These are phyloP conservation scores for Onychomys torridus DNA, from an alignment of 2,797 vertebrate species.

Conservation along the genomic window DNA sequence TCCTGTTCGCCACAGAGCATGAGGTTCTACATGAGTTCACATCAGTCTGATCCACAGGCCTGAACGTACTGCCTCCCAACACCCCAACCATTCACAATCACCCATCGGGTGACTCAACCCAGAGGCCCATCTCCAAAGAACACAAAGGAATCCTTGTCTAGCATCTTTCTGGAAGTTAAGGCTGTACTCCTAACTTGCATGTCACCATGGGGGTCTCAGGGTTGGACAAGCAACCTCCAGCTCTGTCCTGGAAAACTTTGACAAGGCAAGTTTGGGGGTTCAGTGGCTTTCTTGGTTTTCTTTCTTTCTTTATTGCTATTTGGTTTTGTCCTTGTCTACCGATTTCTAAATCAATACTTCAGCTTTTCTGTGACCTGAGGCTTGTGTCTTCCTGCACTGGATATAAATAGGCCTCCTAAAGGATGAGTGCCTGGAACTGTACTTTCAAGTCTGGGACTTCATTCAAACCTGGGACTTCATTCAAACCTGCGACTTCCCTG, in stretches of 20 bases:
- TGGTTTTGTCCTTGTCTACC: constrained; percentile 44
- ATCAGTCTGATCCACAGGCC: neutral
- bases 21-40: neutral
- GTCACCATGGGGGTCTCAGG: neutral
- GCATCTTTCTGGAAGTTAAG: neutral
- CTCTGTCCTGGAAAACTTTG: constrained; percentile 33
- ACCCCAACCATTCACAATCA: neutral
- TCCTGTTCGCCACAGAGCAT: neutral
- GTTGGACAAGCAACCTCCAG: constrained; percentile 1
- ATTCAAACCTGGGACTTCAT: constrained; percentile 57
- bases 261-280: neutral
- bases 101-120: neutral
- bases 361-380: constrained; percentile 66
- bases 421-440: constrained; percentile 80
- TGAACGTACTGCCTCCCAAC: neutral
- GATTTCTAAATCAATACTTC: constrained; percentile 77
- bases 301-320: neutral
- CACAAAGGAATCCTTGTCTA: neutral
- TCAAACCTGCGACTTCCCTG: constrained; percentile 51
- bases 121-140: neutral
- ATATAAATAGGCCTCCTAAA: constrained; percentile 73
- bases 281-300: constrained; percentile 10
- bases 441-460: constrained; percentile 73
- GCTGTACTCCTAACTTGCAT: neutral
- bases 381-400: constrained; percentile 74